phyloP scores from a whole-genome alignment of 2,888 invertebrate species.

The Troides aeacus region DNA sequence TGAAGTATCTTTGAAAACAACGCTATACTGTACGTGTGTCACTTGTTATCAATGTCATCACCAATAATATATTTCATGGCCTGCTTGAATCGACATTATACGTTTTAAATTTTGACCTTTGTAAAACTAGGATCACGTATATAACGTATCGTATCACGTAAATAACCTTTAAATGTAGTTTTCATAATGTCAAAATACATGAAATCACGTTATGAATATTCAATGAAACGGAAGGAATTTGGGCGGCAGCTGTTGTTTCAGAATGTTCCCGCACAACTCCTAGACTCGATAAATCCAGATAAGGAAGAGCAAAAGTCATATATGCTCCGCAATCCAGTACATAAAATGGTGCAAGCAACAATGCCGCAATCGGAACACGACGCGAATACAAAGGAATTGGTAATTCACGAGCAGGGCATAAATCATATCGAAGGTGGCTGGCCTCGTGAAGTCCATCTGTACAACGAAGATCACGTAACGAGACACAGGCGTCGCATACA shows the following conservation, averaged over 20 bases:
- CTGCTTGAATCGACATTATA: conserved; percentile 27
- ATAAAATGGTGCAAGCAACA: conserved; percentile 70
- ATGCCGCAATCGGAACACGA: conserved; percentile 70
- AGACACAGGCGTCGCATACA: conserved; percentile 88
- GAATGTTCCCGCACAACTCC: conserved; percentile 58
- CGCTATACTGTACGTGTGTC: neutral
- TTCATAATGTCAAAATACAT: conserved; percentile 49
- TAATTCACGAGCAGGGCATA: conserved; percentile 81
- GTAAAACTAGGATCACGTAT: neutral
- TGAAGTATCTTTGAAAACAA: neutral
- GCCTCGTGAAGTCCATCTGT: conserved; percentile 86
- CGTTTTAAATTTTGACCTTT: conserved; percentile 16
- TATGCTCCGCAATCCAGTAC: conserved; percentile 74
- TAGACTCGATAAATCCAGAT: conserved; percentile 67
- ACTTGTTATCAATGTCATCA: neutral
- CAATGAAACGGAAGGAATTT: conserved; percentile 71
- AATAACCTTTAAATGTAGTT: neutral
- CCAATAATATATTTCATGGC: conserved; percentile 18
- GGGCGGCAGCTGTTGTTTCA: conserved; percentile 75
- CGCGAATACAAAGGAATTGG: conserved; percentile 82
- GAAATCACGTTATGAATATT: conserved; percentile 66
- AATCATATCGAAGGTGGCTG: conserved; percentile 91
- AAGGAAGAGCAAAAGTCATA: conserved; percentile 63
- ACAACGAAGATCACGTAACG: conserved; percentile 84
- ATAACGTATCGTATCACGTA: no score